These are phyloP conservation scores for Syncerus caffer DNA, from an alignment of 2,797 vertebrate species.

Conservation along the genomic window DNA sequence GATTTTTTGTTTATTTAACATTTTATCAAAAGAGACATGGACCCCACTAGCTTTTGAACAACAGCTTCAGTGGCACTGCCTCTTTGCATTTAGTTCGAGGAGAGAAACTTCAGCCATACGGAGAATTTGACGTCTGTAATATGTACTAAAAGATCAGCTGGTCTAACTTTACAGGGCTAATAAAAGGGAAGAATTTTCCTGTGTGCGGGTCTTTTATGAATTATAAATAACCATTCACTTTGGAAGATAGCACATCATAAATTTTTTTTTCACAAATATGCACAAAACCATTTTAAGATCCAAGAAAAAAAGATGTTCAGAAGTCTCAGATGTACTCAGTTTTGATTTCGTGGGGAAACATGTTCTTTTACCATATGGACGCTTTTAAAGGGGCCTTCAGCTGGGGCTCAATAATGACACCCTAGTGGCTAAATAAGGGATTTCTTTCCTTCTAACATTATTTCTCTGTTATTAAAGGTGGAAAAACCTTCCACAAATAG, in stretches of 20 bases:
- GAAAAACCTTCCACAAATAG: constrained; percentile 77
- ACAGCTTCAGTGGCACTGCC: constrained; percentile 36
- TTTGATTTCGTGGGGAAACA: constrained; percentile 74
- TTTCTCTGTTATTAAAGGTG: constrained; percentile 78
- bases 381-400: constrained; percentile 70
- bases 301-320: constrained; percentile 70
- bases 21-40: constrained; percentile 72
- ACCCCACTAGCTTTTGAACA: constrained; percentile 56
- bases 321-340: constrained; percentile 71
- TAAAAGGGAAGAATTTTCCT: constrained; percentile 65
- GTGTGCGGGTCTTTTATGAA: constrained; percentile 72
- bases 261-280: constrained; percentile 75
- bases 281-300: constrained; percentile 71
- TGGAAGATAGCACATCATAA: constrained; percentile 77
- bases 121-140: constrained; percentile 64
- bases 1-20: constrained; percentile 72
- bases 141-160: constrained; percentile 69
- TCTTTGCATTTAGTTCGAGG: constrained; percentile 57
- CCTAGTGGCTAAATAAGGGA: constrained; percentile 73
- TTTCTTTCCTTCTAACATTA: constrained; percentile 76
- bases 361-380: constrained; percentile 74
- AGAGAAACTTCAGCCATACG: constrained; percentile 50
- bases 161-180: constrained; percentile 72
- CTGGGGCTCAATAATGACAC: constrained; percentile 71
- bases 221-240: constrained; percentile 78